Evolutionary conservation across 2,113 vertebrate species (phyloP), one percentile per base, ranked within the genome.

Genomic region (Leptosomus discolor): DNA sequence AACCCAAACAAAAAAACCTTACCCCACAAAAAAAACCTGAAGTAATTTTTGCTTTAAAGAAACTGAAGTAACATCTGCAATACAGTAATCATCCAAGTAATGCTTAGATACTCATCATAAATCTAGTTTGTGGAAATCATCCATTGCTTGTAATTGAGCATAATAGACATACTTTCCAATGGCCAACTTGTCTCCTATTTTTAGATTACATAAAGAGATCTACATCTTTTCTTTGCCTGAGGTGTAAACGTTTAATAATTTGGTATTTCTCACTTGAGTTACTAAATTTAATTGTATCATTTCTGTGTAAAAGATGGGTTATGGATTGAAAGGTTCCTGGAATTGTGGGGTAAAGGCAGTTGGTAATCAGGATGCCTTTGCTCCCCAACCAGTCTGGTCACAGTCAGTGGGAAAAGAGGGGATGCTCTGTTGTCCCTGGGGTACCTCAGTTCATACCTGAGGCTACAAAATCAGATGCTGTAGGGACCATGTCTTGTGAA

Each of bases 71-170:
- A 63, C 7, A 41, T 81, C 46, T 93, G n/a, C 14, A 69, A 36
- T 77, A 30, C 24, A 43, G 71, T 84, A 94, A 84, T 84, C 43
- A 78, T 39, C n/a, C 37, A 77, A 70, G 45, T 80, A 94, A 77
- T 58, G 8, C 36, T 93, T 67, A 80, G 46, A 30, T 60, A 15
- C 3, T 17, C 17, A 37, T 61, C 43, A 43, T 56, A 93, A 88
- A 75, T 71, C 29, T 71, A 84, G 23, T 87, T 91, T 78, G n/a
- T 89, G 32, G 34, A 94, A 89, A 87, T 96, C 24, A 75, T 79
- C 30, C 56, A 75, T 45, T 95, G 76, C 60, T 91, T 93, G 73
- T 78, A 91, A 91, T 53, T 85, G 76, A 91, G 36, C 34, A 27
- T 91, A 86, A 91, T 15, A 78, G 51, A 23, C 51, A n/a, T 60